These are phyloP conservation scores for Siderastrea radians DNA, from an alignment of 92 coral and sea anemone genomes.

Conservation along the genomic window DNA sequence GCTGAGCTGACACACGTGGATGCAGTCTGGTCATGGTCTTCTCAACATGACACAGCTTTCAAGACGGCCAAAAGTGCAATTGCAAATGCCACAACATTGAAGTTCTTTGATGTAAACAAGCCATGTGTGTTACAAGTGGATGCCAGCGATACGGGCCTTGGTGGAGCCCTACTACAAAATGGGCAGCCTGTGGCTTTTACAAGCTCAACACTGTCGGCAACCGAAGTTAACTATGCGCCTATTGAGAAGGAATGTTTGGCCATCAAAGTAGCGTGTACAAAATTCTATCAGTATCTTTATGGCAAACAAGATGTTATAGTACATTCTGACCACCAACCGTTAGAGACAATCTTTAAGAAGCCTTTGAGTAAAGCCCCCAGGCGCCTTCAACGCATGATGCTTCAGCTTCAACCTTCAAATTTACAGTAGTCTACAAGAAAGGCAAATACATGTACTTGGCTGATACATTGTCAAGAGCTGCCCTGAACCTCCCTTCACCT, in stretches of 20 bases:
- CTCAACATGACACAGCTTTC: conserved; percentile 48
- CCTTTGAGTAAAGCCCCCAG: too few species aligned
- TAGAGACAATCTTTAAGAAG: conserved; percentile 23
- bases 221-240: conserved; percentile 42
- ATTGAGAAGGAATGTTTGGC: conserved; percentile 62
- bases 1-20: too few species aligned
- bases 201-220: conserved; percentile 41
- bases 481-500: neutral
- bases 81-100: conserved; percentile 42
- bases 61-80: conserved; percentile 35
- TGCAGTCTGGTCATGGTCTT: conserved; percentile 58
- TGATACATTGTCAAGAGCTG: too few species aligned
- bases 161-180: too few species aligned
- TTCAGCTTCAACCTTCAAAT: too few species aligned
- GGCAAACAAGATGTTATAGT: conserved; percentile 37
- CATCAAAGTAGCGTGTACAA: conserved; percentile 29
- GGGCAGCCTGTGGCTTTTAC: neutral
- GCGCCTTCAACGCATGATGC: too few species aligned
- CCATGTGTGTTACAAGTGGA: conserved; percentile 59
- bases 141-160: conserved; percentile 7
- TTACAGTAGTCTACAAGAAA: too few species aligned
- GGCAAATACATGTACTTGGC: too few species aligned
- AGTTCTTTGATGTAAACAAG: conserved; percentile 40
- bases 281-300: conserved; percentile 31
- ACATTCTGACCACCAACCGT: conserved; percentile 25